Evolutionary conservation across 2,113 vertebrate species (phyloP).

Genomic region (Phrynosoma platyrhinos): DNA sequence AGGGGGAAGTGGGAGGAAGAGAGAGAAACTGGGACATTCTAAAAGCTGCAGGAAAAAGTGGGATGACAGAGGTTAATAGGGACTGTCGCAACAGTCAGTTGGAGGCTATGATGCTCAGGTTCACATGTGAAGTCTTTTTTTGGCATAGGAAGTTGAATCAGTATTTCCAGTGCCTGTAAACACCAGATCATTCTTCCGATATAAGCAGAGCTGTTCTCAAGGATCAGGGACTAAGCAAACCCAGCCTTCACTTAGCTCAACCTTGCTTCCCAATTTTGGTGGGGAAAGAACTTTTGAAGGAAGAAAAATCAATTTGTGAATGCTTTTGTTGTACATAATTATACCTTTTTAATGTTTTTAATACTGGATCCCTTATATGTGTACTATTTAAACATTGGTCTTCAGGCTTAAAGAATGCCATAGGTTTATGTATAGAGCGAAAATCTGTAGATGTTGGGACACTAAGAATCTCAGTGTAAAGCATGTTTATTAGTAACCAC

Average conservation of each 20-base stretch:
- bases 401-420: slow-evolving; percentile 65
- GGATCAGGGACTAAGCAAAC: neutral
- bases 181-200: slow-evolving; percentile 13
- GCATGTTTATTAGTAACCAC: slow-evolving; percentile 66
- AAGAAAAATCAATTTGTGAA: slow-evolving; percentile 33
- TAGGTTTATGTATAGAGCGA: slow-evolving; percentile 58
- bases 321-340: slow-evolving; percentile 48
- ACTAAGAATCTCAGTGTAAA: slow-evolving; percentile 69
- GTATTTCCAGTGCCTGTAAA: slow-evolving; percentile 10
- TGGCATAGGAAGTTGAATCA: neutral
- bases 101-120: neutral
- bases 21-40: no score
- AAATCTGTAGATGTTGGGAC: slow-evolving; percentile 69
- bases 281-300: slow-evolving; percentile 40
- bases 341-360: slow-evolving; percentile 57
- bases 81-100: no score
- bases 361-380: slow-evolving; percentile 57
- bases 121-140: fast-evolving
- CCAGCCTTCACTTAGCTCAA: neutral
- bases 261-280: slow-evolving; percentile 18
- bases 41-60: no score
- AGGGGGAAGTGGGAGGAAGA: no score
- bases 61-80: no score
- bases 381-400: slow-evolving; percentile 66
- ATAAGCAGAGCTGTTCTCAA: neutral